phyloP scores from a whole-genome alignment of 2,797 vertebrate genomes.

The Pipistrellus nathusii region DNA sequence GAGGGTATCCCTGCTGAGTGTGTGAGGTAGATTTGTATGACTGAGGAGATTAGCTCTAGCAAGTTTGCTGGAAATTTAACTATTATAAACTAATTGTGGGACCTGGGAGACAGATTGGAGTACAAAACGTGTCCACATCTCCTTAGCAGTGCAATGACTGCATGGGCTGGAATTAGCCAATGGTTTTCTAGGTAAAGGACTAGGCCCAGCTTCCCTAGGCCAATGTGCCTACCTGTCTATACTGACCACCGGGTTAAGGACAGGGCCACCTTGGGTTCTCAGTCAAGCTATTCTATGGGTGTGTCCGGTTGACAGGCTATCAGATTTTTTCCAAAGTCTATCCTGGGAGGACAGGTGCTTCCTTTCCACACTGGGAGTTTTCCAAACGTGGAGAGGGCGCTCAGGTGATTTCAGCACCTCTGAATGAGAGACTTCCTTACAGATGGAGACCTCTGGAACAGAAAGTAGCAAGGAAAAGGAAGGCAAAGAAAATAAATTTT shows the following conservation, averaged over 20 bases:
- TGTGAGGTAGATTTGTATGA: neutral
- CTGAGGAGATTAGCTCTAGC: neutral
- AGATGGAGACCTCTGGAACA: neutral
- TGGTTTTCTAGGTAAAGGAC: neutral
- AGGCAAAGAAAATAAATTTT: neutral
- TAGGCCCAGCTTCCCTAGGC: neutral
- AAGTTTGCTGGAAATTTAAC: neutral
- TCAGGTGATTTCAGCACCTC: neutral
- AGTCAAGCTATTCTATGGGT: neutral
- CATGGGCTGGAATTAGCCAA: neutral
- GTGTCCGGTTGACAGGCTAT: neutral
- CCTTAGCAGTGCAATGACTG: neutral
- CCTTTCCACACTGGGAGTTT: neutral
- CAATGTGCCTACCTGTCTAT: neutral
- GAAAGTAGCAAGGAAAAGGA: neutral
- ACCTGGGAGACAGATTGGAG: neutral
- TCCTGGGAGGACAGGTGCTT: neutral
- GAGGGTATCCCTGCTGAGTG: neutral
- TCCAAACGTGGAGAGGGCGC: neutral
- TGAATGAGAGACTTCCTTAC: neutral
- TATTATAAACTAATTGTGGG: neutral
- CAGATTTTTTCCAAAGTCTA: neutral
- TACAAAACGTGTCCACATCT: neutral
- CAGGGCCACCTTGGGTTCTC: neutral
- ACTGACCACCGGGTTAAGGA: neutral